phyloP scores from a whole-genome alignment of 2,113 vertebrate genomes.

The Dromiciops gliroides region DNA sequence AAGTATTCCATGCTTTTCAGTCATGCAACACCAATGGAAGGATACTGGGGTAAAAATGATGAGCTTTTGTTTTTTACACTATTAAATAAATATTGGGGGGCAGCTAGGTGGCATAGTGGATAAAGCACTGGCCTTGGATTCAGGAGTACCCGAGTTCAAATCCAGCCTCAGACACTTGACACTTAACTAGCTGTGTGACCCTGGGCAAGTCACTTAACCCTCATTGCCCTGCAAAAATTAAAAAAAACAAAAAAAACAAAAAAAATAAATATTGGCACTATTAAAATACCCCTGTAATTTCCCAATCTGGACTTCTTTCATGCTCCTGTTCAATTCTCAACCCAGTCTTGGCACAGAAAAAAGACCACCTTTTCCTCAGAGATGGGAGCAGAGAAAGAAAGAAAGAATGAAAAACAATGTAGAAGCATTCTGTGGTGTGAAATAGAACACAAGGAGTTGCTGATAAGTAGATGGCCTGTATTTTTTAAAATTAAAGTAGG shows the following conservation, averaged over 20 bases:
- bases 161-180: too few relatives aligned
- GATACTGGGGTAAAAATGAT: neutral
- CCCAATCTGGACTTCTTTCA: neutral
- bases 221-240: too few relatives aligned
- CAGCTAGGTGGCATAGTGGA: too few relatives aligned
- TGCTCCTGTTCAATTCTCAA: neutral
- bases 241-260: too few relatives aligned
- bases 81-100: too few relatives aligned
- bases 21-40: neutral
- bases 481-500: neutral
- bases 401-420: neutral
- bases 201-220: too few relatives aligned
- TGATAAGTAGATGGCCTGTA: neutral
- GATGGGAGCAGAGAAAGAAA: neutral
- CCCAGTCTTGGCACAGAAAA: neutral
- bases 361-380: neutral
- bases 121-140: too few relatives aligned
- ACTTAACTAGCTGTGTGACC: too few relatives aligned
- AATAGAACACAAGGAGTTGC: neutral
- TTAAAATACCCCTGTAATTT: neutral
- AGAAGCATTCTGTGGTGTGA: neutral
- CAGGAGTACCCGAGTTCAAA: too few relatives aligned
- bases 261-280: too few relatives aligned
- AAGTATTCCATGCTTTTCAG: neutral
- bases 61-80: neutral